phyloP scores from a whole-genome alignment of 35 echinoderm and acorn worm genomes.

The Apostichopus parvimensis region DNA sequence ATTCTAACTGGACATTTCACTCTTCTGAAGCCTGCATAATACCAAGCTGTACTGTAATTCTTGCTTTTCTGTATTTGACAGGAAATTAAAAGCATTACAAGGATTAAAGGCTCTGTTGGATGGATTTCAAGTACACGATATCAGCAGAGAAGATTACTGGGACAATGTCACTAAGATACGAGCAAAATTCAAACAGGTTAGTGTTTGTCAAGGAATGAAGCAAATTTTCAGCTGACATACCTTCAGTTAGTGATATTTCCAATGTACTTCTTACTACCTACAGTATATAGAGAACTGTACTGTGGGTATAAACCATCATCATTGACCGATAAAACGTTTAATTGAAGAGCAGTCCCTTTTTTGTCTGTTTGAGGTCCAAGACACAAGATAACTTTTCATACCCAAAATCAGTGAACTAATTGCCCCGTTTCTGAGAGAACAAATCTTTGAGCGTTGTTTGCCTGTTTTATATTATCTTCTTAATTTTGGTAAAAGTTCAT shows the following conservation, averaged over 20 bases:
- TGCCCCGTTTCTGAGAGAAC: too few relatives aligned
- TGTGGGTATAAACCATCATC: neutral
- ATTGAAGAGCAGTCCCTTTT: too few relatives aligned
- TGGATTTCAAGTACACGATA: neutral
- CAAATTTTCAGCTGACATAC: neutral
- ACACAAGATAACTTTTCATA: too few relatives aligned
- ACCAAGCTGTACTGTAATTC: too few relatives aligned
- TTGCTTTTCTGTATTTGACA: neutral
- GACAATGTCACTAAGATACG: constrained; percentile 21
- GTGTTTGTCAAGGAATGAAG: neutral
- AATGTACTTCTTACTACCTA: neutral
- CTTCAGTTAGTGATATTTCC: neutral
- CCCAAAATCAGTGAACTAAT: too few relatives aligned
- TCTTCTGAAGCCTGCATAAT: too few relatives aligned
- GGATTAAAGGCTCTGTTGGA: neutral
- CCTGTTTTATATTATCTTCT: too few relatives aligned
- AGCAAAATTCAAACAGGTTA: constrained; percentile 40
- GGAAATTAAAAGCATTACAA: constrained; percentile 19
- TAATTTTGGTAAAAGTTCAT: too few relatives aligned
- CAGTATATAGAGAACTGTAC: neutral
- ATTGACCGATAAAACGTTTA: neutral
- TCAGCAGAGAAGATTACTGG: constrained; percentile 29
- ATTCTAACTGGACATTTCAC: too few relatives aligned
- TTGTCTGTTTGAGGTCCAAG: too few relatives aligned
- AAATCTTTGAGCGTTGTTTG: too few relatives aligned